These are phyloP conservation scores for Crotalus tigris DNA, from an alignment of 2,113 vertebrate genomes.

Conservation along the genomic window DNA sequence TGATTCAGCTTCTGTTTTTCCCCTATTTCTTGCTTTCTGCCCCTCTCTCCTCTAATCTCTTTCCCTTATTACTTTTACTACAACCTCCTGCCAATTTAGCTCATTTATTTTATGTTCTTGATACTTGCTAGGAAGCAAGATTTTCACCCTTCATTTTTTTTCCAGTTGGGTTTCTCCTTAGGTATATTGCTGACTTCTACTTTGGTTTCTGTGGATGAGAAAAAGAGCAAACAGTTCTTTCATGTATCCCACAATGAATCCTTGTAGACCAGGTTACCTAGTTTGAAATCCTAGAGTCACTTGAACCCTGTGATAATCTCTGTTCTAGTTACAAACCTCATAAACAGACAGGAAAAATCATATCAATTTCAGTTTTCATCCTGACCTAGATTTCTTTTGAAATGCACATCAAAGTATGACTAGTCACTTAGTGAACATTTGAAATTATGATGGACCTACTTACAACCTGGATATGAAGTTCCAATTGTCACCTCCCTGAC, in stretches of 20 bases:
- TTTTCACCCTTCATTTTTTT: conserved; percentile 24
- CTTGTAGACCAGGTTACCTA: background rate
- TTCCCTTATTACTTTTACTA: conserved; percentile 25
- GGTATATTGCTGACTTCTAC: conserved; percentile 22
- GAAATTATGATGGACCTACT: no score
- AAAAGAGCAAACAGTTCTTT: background rate
- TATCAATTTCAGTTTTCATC: background rate
- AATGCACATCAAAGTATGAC: background rate
- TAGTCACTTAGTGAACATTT: no score
- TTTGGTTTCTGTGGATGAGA: conserved; percentile 32
- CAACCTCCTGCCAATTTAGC: conserved; percentile 37
- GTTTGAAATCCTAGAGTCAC: background rate
- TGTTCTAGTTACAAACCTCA: background rate
- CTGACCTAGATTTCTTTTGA: background rate
- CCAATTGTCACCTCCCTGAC: no score
- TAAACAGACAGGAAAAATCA: background rate
- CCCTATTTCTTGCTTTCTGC: conserved; percentile 24
- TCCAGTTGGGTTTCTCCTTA: conserved; percentile 49
- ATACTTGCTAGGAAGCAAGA: conserved; percentile 43
- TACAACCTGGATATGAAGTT: no score
- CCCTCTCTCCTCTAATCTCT: conserved; percentile 12
- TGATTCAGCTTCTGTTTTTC: background rate
- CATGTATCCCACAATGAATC: background rate
- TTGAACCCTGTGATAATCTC: background rate
- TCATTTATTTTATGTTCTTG: conserved; percentile 45